Evolutionary conservation across 30 jellyfish, hydroid and myxozoan species (phyloP).

Genomic region (Aurelia sp.): DNA sequence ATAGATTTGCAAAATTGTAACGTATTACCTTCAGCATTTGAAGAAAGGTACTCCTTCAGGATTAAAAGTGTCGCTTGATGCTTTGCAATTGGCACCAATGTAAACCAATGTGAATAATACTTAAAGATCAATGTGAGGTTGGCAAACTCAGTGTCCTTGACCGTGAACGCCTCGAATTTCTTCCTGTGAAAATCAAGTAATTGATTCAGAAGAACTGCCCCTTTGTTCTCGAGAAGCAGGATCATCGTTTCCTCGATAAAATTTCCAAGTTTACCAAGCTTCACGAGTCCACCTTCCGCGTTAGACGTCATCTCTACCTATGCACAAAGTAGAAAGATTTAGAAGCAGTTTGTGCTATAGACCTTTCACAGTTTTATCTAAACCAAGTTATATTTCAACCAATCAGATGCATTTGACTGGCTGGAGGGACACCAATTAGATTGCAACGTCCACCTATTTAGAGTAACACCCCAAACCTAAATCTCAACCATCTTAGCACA

Average conservation of each 20-base stretch:
- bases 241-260: background rate
- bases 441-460: no score
- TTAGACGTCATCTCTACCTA: no score
- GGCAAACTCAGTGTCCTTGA: background rate
- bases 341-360: no score
- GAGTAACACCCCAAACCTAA: no score
- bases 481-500: no score
- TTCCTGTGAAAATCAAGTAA: background rate
- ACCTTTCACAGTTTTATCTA: no score
- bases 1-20: no score
- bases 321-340: no score
- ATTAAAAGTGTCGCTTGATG: background rate
- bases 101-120: background rate
- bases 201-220: conserved; percentile 20
- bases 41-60: conserved; percentile 9
- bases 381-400: no score
- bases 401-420: no score
- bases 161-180: background rate
- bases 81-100: background rate
- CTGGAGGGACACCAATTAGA: no score
- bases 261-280: background rate
- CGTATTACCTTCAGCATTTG: no score
- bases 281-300: background rate
- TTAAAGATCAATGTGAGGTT: background rate
- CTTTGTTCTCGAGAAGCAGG: conserved; percentile 6